Base-by-base conservation (phyloP, 2,888 invertebrate genomes). In the Zaprionus lineosus region DNA sequence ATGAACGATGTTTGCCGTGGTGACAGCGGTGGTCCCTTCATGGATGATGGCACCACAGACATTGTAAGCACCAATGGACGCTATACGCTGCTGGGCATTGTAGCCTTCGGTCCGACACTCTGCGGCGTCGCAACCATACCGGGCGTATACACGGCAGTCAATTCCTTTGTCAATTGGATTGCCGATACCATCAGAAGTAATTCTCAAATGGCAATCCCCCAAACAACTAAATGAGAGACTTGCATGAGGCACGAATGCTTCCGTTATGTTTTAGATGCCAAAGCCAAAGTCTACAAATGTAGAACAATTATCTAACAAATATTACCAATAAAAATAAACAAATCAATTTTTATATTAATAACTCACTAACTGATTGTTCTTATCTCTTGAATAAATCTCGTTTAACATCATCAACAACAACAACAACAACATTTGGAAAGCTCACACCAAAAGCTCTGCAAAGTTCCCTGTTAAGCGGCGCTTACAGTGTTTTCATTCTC, bases 101-200 rank as follows among this genome's bases (percentile, higher is more conserved):
- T 89, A 1, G 88, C 89, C 1, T 90, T 89, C 71, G 90, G 90
- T 0, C 89, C 90, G 2, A 78, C 87, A 8, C 74, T 83, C 0
- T 90, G 90, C 50, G 89, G 91, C 3, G 87, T 89, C 0, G 76
- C 87, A 0, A 78, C 87, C 16, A 83, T 87, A 36, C 91, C 91
- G 0, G 91, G 90, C 3, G 89, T 91, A 0, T 91, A 91, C 56
- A 91, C 91, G 8, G 86, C 89, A 9, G 88, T 91, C 4, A 84
- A 87, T 14, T 84, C 89, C 26, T 90, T 87, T 55, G 74, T 89
- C 56, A 84, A 89, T 28, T 91, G 91, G 91, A 91, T 91, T 2
- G 48, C 65, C 8, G 51, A 48, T 2, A 85, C 40, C 44, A 63
- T 81, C 3, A 41, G 9, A 26, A 44, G 36, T n/a, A 24, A 24